These are phyloP conservation scores for Lasioglossum zephyrum DNA, from an alignment of 2,888 invertebrate genomes.

Conservation along the genomic window DNA sequence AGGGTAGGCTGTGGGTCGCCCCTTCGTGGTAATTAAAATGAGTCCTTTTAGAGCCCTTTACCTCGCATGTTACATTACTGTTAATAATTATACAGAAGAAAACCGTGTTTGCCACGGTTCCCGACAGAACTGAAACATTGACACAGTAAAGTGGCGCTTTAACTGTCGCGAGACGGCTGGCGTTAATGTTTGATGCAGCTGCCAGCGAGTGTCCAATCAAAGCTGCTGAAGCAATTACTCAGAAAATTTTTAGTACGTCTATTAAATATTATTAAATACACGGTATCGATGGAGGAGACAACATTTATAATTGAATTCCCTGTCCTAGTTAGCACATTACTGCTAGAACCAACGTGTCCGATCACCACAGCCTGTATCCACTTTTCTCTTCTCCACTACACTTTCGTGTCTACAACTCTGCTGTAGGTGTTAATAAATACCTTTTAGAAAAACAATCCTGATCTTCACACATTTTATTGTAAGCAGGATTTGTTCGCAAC, in stretches of 20 bases:
- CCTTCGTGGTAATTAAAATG: neutral
- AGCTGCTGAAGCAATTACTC: neutral
- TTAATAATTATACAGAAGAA: slow-evolving; percentile 7
- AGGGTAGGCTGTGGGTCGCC: neutral
- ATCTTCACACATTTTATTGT: neutral
- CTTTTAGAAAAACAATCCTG: neutral
- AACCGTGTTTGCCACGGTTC: neutral
- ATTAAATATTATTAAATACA: neutral
- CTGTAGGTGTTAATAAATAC: neutral
- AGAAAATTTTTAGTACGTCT: neutral
- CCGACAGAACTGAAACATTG: neutral
- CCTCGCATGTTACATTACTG: neutral
- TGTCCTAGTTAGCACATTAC: neutral
- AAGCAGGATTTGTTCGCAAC: neutral
- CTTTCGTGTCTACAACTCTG: neutral
- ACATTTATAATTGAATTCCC: neutral
- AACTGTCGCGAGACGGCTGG: neutral
- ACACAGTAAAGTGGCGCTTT: neutral
- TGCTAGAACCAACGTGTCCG: neutral
- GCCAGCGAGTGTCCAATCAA: neutral
- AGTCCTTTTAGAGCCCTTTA: neutral
- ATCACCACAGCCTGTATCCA: neutral
- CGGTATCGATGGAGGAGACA: neutral
- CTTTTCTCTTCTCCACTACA: neutral
- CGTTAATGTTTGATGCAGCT: neutral